These are phyloP conservation scores for Gobiocypris rarus DNA, from an alignment of 2,113 vertebrate species.

Conservation along the genomic window DNA sequence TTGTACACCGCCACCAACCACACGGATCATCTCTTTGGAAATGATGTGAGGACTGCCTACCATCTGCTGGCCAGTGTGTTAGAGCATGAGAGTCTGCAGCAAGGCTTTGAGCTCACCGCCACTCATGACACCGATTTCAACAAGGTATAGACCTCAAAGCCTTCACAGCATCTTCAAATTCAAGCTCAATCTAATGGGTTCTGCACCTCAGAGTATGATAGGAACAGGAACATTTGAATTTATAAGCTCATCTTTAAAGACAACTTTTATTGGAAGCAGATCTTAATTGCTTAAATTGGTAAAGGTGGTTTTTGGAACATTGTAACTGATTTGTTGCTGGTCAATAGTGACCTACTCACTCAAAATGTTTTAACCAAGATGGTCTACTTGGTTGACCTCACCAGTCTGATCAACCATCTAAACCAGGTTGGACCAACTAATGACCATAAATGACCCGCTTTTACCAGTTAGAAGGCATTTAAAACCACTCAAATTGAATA, in stretches of 20 bases:
- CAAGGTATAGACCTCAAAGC: constrained; percentile 70
- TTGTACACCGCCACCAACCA: constrained; percentile 78
- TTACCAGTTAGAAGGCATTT: neutral
- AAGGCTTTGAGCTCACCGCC: constrained; percentile 85
- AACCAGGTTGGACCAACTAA: neutral
- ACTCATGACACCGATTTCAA: constrained; percentile 82
- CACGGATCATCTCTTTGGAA: constrained; percentile 72
- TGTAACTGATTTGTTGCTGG: too few species aligned
- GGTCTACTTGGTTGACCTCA: neutral
- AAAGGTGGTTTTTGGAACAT: neutral
- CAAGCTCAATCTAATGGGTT: neutral
- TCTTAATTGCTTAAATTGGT: neutral
- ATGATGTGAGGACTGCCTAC: constrained; percentile 81
- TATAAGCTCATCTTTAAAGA: too few species aligned
- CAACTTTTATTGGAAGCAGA: neutral
- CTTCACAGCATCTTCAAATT: neutral
- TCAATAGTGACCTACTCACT: neutral
- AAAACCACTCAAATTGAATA: neutral
- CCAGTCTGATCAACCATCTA: neutral
- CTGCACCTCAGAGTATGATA: too few species aligned
- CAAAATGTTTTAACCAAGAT: neutral
- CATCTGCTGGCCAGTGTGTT: constrained; percentile 80
- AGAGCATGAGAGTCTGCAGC: constrained; percentile 79
- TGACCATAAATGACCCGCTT: neutral
- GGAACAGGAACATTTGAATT: too few species aligned